Conservation (phyloP, 2,113 vertebrate genomes). For the Pollimyrus isidori region DNA sequence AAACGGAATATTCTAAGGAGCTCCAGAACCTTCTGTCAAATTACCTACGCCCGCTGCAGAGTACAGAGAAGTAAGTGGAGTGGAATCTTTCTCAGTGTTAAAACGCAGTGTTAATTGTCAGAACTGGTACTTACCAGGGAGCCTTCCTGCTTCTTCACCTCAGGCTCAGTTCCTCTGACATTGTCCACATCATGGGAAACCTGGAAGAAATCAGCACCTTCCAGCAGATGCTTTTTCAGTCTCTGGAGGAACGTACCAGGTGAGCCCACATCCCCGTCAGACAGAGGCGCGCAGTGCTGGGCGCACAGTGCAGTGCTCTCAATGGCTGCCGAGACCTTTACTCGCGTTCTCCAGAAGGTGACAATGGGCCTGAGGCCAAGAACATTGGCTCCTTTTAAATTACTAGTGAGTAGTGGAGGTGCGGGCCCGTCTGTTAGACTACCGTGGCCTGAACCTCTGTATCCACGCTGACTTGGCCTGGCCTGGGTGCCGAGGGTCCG, state of each 20-base stretch:
- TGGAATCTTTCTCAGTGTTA: neutral
- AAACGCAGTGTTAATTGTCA: neutral
- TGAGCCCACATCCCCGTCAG: slow-evolving; percentile 54
- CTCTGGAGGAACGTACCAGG: slow-evolving; percentile 95
- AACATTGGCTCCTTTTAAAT: neutral
- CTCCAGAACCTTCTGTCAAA: slow-evolving; percentile 86
- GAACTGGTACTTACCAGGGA: neutral
- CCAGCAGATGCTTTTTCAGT: slow-evolving; percentile 93
- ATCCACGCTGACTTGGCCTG: neutral
- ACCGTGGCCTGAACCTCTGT: neutral
- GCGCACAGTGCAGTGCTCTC: neutral
- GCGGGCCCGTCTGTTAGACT: neutral
- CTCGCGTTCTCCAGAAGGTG: neutral
- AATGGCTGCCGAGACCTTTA: neutral
- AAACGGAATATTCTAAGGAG: slow-evolving; percentile 93
- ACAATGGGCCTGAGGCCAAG: neutral
- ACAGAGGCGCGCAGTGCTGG: no score
- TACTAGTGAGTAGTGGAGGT: neutral
- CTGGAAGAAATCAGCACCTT: slow-evolving; percentile 95
- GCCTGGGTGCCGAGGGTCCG: neutral
- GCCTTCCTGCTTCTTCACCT: slow-evolving; percentile 2
- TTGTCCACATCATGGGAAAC: slow-evolving; percentile 82
- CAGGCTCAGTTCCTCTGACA: slow-evolving; percentile 74
- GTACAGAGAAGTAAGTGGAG: slow-evolving; percentile 80
- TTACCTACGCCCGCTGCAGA: slow-evolving; percentile 84